Percentiles rank a stretch among this genome's conserved stretches.
phyloP scores from a whole-genome alignment of 2,113 vertebrate genomes.

The Thomomys bottae region DNA sequence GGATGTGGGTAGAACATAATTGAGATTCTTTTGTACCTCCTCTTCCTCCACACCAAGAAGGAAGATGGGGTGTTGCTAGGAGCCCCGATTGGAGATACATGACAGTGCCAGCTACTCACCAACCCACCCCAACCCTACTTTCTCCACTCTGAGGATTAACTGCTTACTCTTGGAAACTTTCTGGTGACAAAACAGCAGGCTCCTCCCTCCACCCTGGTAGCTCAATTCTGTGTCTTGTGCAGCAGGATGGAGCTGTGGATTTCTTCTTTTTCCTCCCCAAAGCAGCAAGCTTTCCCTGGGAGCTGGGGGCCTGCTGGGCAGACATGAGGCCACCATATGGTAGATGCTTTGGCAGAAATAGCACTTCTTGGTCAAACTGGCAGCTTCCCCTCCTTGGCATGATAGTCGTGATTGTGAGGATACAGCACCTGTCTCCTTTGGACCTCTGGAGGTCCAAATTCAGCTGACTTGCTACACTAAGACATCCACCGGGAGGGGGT shows the following conservation, averaged over 20 bases:
- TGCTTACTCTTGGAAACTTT: slow-evolving; percentile 82
- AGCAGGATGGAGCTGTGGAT: slow-evolving; percentile 84
- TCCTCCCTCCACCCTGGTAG: slow-evolving; percentile 29
- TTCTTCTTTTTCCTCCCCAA: slow-evolving; percentile 90
- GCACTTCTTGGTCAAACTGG: slow-evolving; percentile 99
- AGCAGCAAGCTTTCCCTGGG: slow-evolving; percentile 92
- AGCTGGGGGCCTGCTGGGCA: slow-evolving; percentile 91
- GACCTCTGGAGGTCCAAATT: slow-evolving; percentile 96
- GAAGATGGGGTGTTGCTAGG: slow-evolving; percentile 67
- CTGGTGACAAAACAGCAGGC: slow-evolving; percentile 66
- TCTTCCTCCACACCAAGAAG: slow-evolving; percentile 20
- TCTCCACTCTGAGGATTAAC: slow-evolving; percentile 72
- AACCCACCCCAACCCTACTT: slow-evolving; percentile 64
- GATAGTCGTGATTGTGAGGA: slow-evolving; percentile 98
- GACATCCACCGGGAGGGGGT: too few species aligned
- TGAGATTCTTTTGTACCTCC: slow-evolving; percentile 60
- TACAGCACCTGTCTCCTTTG: slow-evolving; percentile 99
- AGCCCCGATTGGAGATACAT: slow-evolving; percentile 55
- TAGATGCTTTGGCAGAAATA: slow-evolving; percentile 98
- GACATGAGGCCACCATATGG: slow-evolving; percentile 98
- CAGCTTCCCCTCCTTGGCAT: slow-evolving; percentile 98
- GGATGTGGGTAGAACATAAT: slow-evolving; percentile 9
- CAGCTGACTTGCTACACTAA: slow-evolving; percentile 89
- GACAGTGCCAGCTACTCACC: slow-evolving; percentile 53
- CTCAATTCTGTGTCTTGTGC: slow-evolving; percentile 89